Evolutionary conservation across 2,888 invertebrate genomes (phyloP).

Genomic region (Pollenia angustigena): DNA sequence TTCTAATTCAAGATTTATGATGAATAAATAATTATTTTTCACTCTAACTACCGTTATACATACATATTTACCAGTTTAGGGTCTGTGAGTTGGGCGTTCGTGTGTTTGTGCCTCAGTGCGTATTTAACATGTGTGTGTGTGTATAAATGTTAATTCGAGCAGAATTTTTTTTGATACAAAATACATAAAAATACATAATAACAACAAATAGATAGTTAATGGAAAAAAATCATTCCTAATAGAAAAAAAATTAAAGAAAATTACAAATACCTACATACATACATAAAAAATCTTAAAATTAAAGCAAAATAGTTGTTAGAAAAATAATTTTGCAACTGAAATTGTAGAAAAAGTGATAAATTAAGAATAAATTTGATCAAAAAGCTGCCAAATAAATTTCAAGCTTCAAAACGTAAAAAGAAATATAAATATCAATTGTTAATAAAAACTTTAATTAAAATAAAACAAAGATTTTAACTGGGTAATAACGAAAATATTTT

Average conservation of each 20-base stretch:
- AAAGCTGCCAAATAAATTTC: background rate
- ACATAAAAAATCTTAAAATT: slow-evolving; percentile 3
- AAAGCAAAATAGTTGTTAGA: background rate
- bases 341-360: background rate
- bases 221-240: slow-evolving; percentile 3
- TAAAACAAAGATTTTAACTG: too few species aligned
- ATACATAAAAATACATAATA: slow-evolving; percentile 4
- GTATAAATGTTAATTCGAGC: slow-evolving; percentile 47
- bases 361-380: background rate
- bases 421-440: too few species aligned
- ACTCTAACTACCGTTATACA: slow-evolving; percentile 23
- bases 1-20: slow-evolving; percentile 18
- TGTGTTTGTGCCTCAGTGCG: background rate
- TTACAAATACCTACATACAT: too few species aligned
- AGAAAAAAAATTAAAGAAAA: slow-evolving; percentile 1
- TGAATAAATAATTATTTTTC: slow-evolving; percentile 2
- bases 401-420: too few species aligned
- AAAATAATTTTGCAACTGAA: background rate
- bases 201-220: slow-evolving; percentile 13
- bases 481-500: too few species aligned
- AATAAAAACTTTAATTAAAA: too few species aligned
- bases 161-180: slow-evolving; percentile 29
- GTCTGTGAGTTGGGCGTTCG: slow-evolving; percentile 1
- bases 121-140: background rate
- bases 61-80: background rate